Evolutionary conservation across 2,797 vertebrate species (phyloP).

Genomic region (Eulemur albifrons): DNA sequence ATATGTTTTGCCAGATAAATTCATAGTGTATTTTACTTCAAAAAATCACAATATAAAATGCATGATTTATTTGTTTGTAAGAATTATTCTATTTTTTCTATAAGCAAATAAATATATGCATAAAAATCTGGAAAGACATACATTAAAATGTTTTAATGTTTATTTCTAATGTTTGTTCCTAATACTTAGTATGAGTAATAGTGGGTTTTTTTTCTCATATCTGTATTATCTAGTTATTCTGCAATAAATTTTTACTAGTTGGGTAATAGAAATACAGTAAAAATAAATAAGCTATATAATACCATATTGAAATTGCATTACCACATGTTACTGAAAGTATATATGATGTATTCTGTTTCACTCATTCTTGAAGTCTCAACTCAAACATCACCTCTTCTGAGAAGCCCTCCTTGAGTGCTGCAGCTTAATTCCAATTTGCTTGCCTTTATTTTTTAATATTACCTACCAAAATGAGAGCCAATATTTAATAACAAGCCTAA

Average conservation of each 20-base stretch:
- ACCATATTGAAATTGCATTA: neutral
- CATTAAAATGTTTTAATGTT: neutral
- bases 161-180: neutral
- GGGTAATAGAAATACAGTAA: neutral
- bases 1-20: neutral
- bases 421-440: neutral
- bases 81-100: neutral
- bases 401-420: neutral
- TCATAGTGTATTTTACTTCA: constrained; percentile 4
- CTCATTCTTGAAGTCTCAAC: neutral
- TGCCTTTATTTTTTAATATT: neutral
- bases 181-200: neutral
- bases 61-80: neutral
- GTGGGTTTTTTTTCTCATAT: neutral
- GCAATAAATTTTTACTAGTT: neutral
- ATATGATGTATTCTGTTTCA: neutral
- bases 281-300: neutral
- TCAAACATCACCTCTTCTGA: neutral
- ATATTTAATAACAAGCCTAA: neutral
- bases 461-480: neutral
- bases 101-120: neutral
- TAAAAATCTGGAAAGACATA: neutral
- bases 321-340: neutral
- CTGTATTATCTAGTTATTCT: neutral
- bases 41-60: neutral